Conservation (phyloP, 2,888 invertebrate genomes). For the Eurytoma californica region DNA sequence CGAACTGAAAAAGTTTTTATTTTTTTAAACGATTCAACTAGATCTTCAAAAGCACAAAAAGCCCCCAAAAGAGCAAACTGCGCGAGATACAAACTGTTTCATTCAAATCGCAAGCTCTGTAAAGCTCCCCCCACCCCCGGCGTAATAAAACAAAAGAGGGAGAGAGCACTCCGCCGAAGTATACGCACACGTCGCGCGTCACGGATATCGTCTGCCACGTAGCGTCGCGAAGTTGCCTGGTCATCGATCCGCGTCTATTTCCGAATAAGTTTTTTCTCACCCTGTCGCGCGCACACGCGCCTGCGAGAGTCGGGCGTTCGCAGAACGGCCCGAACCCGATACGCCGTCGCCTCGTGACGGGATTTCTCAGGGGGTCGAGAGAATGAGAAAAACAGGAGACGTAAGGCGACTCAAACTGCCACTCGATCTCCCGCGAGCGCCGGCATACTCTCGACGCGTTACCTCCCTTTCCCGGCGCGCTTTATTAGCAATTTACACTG, state of each 20-base stretch:
- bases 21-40: too few relatives aligned
- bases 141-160: background rate
- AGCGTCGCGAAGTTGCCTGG: slow-evolving; percentile 1
- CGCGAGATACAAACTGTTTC: too few relatives aligned
- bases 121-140: background rate
- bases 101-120: too few relatives aligned
- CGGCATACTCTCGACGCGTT: too few relatives aligned
- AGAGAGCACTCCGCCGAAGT: background rate
- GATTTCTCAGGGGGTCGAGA: background rate
- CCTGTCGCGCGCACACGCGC: background rate
- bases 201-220: background rate
- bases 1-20: too few relatives aligned
- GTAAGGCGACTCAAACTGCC: slow-evolving; percentile 20
- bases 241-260: slow-evolving; percentile 44
- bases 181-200: background rate
- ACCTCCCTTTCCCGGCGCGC: background rate
- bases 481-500: slow-evolving; percentile 31
- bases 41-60: too few relatives aligned
- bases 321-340: slow-evolving; percentile 21
- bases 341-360: background rate
- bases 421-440: background rate
- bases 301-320: too few relatives aligned
- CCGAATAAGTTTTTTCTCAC: slow-evolving; percentile 27
- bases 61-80: too few relatives aligned
- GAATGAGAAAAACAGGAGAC: background rate